Percentiles rank a stretch among this genome's conserved stretches.
Evolutionary conservation across 1,140 invertebrate species (phyloP).

Genomic region (Globodera rostochiensis): DNA sequence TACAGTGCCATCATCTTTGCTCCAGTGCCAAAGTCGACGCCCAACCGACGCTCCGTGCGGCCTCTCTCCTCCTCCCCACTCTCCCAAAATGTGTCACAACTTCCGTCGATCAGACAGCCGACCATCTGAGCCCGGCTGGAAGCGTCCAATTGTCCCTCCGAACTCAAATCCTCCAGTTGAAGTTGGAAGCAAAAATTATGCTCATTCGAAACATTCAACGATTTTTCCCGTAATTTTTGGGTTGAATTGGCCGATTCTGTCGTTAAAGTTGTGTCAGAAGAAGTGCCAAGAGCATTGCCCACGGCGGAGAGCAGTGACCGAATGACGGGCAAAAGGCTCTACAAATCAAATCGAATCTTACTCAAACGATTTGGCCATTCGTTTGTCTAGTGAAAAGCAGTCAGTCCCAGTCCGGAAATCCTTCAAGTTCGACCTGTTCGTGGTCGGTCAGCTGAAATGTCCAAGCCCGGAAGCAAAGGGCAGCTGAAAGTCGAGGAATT

Average conservation of each 20-base stretch:
- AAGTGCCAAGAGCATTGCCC: slow-evolving; percentile 41
- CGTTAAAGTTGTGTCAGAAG: slow-evolving; percentile 34
- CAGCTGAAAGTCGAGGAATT: not conserved
- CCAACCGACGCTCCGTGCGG: slow-evolving; percentile 82
- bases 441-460: slow-evolving; percentile 63
- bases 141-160: slow-evolving; percentile 78
- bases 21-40: slow-evolving; percentile 66
- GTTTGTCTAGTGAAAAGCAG: not conserved
- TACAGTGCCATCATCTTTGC: slow-evolving; percentile 50
- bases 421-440: slow-evolving; percentile 46
- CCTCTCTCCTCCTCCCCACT: slow-evolving; percentile 81
- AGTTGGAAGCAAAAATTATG: slow-evolving; percentile 52
- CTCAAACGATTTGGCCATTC: no score
- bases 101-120: slow-evolving; percentile 85
- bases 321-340: slow-evolving; percentile 37
- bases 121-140: slow-evolving; percentile 91
- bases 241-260: slow-evolving; percentile 33
- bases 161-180: slow-evolving; percentile 76
- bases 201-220: not conserved
- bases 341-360: not conserved
- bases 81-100: slow-evolving; percentile 98
- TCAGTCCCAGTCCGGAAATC: not conserved
- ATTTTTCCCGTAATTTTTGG: not conserved
- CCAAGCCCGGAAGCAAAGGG: slow-evolving; percentile 60
- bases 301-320: slow-evolving; percentile 43